Conservation (phyloP, 2,797 vertebrate genomes). For the Pachyuromys duprasi region DNA sequence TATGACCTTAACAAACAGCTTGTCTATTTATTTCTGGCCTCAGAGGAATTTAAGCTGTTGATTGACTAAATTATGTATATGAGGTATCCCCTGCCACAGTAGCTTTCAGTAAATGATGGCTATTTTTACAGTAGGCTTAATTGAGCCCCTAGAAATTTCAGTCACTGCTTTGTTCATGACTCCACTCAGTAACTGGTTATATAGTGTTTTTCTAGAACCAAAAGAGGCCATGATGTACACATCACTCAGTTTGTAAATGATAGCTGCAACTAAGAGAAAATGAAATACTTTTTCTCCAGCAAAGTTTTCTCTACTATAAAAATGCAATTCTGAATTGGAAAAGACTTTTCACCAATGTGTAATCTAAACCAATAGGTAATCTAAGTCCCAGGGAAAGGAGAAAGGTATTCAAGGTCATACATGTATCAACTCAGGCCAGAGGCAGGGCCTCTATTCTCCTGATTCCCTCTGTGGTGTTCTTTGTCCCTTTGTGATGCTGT, state of each 20-base stretch:
- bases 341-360: background rate
- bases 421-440: background rate
- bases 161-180: background rate
- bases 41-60: background rate
- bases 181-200: background rate
- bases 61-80: background rate
- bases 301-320: background rate
- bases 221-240: background rate
- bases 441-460: background rate
- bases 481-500: background rate
- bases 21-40: background rate
- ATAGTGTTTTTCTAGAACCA: background rate
- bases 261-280: background rate
- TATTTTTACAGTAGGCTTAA: background rate
- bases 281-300: background rate
- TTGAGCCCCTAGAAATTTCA: background rate
- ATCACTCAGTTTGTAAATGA: background rate
- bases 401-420: background rate
- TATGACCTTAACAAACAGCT: background rate
- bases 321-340: background rate
- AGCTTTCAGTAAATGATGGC: too few species aligned
- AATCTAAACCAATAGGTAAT: background rate
- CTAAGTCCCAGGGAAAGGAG: background rate
- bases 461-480: background rate
- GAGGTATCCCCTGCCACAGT: rapidly evolving